A percentile compares a stretch with the other conserved stretches of the same genome.
phyloP scores from a whole-genome alignment of 2,113 vertebrate genomes.

The Neolamprologus sp. region DNA sequence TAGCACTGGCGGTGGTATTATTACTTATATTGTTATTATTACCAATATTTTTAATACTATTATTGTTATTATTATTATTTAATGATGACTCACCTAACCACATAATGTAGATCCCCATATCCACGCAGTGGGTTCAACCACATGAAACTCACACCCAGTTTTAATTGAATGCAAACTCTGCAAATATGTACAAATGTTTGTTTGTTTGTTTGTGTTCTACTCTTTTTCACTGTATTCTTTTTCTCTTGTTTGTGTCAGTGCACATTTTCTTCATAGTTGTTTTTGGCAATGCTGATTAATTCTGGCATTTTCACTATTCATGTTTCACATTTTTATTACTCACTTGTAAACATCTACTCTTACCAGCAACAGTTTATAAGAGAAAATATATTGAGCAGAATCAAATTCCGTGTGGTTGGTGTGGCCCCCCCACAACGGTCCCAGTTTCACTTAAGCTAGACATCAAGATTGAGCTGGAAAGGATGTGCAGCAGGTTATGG shows the following conservation, averaged over 20 bases:
- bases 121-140: neutral
- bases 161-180: neutral
- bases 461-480: neutral
- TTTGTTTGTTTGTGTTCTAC: neutral
- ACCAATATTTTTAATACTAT: neutral
- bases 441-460: neutral
- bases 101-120: neutral
- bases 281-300: neutral
- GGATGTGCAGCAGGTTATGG: neutral
- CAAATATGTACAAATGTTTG: neutral
- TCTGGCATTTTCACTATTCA: neutral
- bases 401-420: fast-evolving
- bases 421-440: neutral
- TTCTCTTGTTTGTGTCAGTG: neutral
- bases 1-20: neutral
- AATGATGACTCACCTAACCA: neutral
- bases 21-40: neutral
- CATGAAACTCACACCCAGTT: neutral
- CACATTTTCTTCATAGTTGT: neutral
- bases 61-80: neutral
- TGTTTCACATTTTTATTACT: neutral
- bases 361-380: neutral
- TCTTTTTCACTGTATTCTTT: neutral
- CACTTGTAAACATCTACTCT: neutral
- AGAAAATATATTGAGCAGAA: neutral